phyloP scores from a whole-genome alignment of 2,797 vertebrate genomes.

The Zenarchopterus dispar region DNA sequence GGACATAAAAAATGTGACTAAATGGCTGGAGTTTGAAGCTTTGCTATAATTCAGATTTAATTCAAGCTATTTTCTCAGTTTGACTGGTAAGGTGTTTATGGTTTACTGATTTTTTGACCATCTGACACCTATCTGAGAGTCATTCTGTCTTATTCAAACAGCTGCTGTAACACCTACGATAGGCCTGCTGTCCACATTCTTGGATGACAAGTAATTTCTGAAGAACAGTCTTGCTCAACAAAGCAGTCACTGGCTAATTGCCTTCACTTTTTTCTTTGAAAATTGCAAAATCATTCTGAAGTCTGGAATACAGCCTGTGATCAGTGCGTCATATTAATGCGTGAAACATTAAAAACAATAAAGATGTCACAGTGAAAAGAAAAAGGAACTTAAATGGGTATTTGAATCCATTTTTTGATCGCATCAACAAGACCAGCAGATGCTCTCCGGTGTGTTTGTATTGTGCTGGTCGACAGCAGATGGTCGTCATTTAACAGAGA shows the following conservation, averaged over 20 bases:
- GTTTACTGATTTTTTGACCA: neutral
- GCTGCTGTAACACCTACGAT: neutral
- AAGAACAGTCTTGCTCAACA: neutral
- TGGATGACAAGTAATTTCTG: neutral
- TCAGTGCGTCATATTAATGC: neutral
- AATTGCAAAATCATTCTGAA: neutral
- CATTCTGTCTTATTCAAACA: slow-evolving; percentile 5
- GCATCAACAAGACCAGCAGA: slow-evolving; percentile 24
- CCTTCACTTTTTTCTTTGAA: neutral
- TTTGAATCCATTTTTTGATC: neutral
- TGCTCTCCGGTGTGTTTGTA: neutral
- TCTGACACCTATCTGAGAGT: slow-evolving; percentile 11
- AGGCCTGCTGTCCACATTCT: neutral
- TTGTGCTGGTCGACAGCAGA: slow-evolving; percentile 31
- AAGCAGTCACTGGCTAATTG: neutral
- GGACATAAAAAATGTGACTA: neutral
- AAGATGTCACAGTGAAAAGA: neutral
- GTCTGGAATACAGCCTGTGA: neutral
- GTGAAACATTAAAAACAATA: neutral
- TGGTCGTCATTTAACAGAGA: slow-evolving; percentile 37
- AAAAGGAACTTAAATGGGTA: neutral
- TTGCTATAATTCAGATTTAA: neutral
- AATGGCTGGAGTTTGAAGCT: neutral
- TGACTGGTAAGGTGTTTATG: too few relatives aligned
- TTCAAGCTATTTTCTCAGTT: neutral